phyloP scores from a whole-genome alignment of 2,888 invertebrate species.

The Meganola albula region DNA sequence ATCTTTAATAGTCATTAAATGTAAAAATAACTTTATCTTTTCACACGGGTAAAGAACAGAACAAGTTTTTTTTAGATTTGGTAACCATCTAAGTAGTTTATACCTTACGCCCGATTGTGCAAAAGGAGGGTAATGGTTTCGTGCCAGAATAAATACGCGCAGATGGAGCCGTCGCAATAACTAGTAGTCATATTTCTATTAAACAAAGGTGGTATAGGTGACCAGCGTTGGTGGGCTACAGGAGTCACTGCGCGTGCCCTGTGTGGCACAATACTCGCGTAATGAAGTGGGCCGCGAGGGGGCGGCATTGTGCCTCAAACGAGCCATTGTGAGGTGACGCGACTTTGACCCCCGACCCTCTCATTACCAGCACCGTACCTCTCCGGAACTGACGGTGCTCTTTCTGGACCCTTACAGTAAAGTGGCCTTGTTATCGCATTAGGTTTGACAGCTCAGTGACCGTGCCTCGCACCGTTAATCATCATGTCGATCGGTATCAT shows the following conservation, averaged over 20 bases:
- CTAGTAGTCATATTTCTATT: too few relatives aligned
- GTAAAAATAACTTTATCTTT: too few relatives aligned
- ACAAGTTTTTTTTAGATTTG: too few relatives aligned
- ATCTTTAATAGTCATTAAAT: too few relatives aligned
- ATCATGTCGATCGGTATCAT: slow-evolving; percentile 13
- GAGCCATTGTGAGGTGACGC: slow-evolving; percentile 62
- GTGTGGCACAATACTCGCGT: slow-evolving; percentile 70
- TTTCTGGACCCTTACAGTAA: slow-evolving; percentile 21
- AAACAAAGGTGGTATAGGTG: too few relatives aligned
- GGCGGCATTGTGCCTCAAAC: slow-evolving; percentile 70
- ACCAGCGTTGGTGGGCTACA: slow-evolving; percentile 56
- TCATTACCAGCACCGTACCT: slow-evolving; percentile 43
- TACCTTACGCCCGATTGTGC: too few relatives aligned
- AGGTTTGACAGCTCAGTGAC: slow-evolving; percentile 15
- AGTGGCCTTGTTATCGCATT: slow-evolving; percentile 32
- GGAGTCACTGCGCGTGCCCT: slow-evolving; percentile 47
- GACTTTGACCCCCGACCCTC: slow-evolving; percentile 59
- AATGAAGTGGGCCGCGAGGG: slow-evolving; percentile 75
- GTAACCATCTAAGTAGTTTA: too few relatives aligned
- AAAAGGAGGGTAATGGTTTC: too few relatives aligned
- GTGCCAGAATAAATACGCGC: too few relatives aligned
- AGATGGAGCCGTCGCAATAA: too few relatives aligned
- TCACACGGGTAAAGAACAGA: too few relatives aligned
- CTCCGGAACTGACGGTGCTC: slow-evolving; percentile 27
- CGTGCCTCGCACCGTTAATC: slow-evolving; percentile 11